A percentile compares a stretch with the other conserved stretches of the same genome.
Conservation (phyloP, 1,140 invertebrate species). For the Ceratosolen fusciceps region DNA sequence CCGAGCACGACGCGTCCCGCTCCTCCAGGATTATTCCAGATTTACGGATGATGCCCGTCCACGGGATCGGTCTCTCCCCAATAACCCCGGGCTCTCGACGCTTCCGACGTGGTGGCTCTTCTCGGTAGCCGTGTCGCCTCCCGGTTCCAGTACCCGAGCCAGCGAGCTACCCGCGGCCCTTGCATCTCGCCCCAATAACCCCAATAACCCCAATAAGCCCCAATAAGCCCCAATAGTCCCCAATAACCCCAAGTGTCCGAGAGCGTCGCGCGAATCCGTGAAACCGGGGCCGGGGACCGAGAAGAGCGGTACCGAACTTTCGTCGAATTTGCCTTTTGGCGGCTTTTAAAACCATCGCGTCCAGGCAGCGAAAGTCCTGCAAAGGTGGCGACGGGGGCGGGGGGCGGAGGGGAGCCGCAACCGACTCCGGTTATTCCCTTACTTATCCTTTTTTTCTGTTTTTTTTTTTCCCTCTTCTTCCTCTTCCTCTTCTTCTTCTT, state of each 20-base stretch:
- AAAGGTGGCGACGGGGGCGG: slow-evolving; percentile 52
- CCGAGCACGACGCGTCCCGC: slow-evolving; percentile 42
- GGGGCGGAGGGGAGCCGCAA: too few relatives aligned
- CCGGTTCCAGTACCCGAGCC: too few relatives aligned
- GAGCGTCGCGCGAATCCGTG: slow-evolving; percentile 27
- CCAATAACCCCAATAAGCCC: too few relatives aligned
- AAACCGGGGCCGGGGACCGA: not conserved
- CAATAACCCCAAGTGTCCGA: too few relatives aligned
- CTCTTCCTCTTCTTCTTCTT: too few relatives aligned
- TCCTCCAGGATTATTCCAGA: slow-evolving; percentile 59
- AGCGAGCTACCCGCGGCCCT: too few relatives aligned
- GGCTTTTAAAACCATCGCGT: slow-evolving; percentile 54
- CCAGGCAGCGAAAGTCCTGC: not conserved
- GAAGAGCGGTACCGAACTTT: slow-evolving; percentile 54
- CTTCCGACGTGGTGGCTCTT: not conserved
- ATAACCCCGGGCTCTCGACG: not conserved
- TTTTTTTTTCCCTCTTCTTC: too few relatives aligned
- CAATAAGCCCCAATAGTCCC: too few relatives aligned
- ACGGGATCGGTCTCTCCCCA: slow-evolving; percentile 20
- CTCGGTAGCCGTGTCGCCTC: too few relatives aligned
- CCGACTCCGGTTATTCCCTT: too few relatives aligned
- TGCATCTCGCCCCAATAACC: too few relatives aligned
- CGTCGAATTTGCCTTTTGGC: slow-evolving; percentile 54
- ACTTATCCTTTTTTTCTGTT: too few relatives aligned
- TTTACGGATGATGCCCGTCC: slow-evolving; percentile 62